phyloP scores from a whole-genome alignment of 2,888 invertebrate genomes.

The Eilema griseolum region DNA sequence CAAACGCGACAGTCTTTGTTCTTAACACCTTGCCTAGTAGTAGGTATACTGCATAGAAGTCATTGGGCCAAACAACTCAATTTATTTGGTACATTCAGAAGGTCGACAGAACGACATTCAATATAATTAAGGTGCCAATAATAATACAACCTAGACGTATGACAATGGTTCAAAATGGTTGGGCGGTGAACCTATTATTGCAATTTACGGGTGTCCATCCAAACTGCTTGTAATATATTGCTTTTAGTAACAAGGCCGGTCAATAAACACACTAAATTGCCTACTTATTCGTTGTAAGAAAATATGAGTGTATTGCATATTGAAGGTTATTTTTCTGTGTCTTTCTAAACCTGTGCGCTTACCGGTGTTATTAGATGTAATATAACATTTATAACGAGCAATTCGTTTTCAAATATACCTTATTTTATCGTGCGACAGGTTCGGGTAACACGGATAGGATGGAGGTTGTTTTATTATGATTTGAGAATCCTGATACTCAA shows the following conservation, averaged over 20 bases:
- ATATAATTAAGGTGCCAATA: slow-evolving; percentile 1
- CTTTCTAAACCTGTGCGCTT: neutral
- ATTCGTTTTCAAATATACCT: too few relatives aligned
- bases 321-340: neutral
- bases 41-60: too few relatives aligned
- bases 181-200: neutral
- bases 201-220: neutral
- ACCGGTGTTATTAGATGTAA: neutral
- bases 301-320: slow-evolving; percentile 3
- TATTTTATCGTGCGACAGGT: too few relatives aligned
- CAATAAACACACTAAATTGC: neutral
- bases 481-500: too few relatives aligned
- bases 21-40: too few relatives aligned
- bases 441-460: too few relatives aligned
- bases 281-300: neutral
- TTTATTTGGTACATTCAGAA: neutral
- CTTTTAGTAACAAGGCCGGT: neutral
- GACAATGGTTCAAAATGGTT: neutral
- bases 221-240: slow-evolving; percentile 1
- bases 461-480: too few relatives aligned
- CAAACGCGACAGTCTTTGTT: too few relatives aligned
- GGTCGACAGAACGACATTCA: neutral
- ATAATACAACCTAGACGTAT: neutral
- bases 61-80: neutral
- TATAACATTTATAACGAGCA: neutral